A percentile compares a stretch with the other conserved stretches of the same genome.
These are phyloP conservation scores for Sternarchorhynchus goeldii DNA, from an alignment of 2,797 vertebrate genomes.

Conservation along the genomic window DNA sequence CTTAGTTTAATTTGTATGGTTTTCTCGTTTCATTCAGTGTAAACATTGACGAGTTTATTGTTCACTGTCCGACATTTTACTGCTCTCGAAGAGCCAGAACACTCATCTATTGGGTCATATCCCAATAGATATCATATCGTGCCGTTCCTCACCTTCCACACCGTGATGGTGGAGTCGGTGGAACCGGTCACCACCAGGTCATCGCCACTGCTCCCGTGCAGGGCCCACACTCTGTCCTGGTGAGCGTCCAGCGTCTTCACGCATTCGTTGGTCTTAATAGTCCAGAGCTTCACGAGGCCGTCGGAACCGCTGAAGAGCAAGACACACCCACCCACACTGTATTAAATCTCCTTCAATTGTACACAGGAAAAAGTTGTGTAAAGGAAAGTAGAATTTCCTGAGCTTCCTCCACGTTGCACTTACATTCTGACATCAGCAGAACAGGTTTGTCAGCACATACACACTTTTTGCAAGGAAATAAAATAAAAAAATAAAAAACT, in stretches of 20 bases:
- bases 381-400: not conserved
- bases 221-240: constrained; percentile 94
- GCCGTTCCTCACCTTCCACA: constrained; percentile 84
- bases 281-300: constrained; percentile 95
- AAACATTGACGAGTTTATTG: no score
- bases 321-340: not conserved
- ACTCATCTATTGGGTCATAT: no score
- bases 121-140: no score
- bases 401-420: no score
- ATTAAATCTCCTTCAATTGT: not conserved
- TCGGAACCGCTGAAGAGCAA: constrained; percentile 84
- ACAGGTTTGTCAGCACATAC: no score
- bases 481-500: no score
- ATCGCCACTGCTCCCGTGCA: constrained; percentile 84
- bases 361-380: not conserved
- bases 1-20: no score
- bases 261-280: constrained; percentile 95
- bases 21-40: no score
- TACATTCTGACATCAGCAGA: no score
- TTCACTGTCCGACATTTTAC: no score
- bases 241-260: constrained; percentile 92
- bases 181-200: constrained; percentile 85
- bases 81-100: no score
- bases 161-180: constrained; percentile 84
- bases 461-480: no score